Evolutionary conservation across 2,797 vertebrate species (phyloP), one percentile per base, ranked within the genome.

Genomic region (Halcyon leucocephala): DNA sequence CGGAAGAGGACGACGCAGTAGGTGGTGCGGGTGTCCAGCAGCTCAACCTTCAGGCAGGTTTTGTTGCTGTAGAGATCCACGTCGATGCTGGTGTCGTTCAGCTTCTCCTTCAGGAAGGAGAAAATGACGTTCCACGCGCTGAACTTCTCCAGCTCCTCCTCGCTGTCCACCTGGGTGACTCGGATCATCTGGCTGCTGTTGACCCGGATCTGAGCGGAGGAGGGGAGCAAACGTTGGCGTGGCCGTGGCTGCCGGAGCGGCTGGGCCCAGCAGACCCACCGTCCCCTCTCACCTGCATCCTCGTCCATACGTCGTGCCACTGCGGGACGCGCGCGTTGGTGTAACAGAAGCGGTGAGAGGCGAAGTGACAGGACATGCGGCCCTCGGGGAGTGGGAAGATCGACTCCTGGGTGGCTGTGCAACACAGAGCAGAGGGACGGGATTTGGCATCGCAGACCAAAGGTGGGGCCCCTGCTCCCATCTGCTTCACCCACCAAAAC

Each of bases 231-330:
- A 4, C 0, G 0, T 3, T 20, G 8, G 3, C 4, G 12, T 2
- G 25, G 48, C 17, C 0, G 2, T 2, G 24, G 25, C 33, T 24
- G 31, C 14, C 1, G 3, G 37, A 41, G 55, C 37, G 16, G 20
- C 55, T 24, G 0, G 0, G 35, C 19, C 4, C 48, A 3, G 28
- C 7, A 37, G 22, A 14, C 9, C 33, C 6, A 20, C 18, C 48
- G 14, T 10, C 10, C 9, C 1, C 29, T 26, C 95, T 95, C 97
- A 99, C 99, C 98, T 99, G 99, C 62, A 98, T 98, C 94, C 98
- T 98, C 4, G 99, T 99, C 99, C 99, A 99, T 9, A 99, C 92
- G 66, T 99, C 99, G 91, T 95, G 98, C 99, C 99, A 99, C 49
- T 94, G 98, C 2, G 99, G 99, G 14, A 62, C 17, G 1, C 98